phyloP scores from a whole-genome alignment of 2,888 invertebrate genomes.

The Acronicta leporina region DNA sequence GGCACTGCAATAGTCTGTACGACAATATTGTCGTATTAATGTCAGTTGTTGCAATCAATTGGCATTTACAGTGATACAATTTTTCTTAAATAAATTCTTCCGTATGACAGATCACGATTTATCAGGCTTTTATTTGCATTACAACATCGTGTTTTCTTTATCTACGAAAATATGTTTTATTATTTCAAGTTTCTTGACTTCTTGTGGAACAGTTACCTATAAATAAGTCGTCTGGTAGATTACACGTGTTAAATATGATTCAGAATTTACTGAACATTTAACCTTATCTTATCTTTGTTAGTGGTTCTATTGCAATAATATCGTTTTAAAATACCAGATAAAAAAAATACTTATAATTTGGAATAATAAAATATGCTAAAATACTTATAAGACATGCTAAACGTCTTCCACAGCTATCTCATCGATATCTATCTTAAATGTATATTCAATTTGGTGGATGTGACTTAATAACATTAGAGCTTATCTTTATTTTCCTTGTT shows the following conservation, averaged over 20 bases:
- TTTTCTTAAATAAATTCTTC: conserved; percentile 40
- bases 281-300: not conserved
- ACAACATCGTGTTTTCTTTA: conserved; percentile 29
- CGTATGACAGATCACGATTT: conserved; percentile 56
- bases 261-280: not conserved
- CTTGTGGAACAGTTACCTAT: conserved; percentile 12
- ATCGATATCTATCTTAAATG: not conserved
- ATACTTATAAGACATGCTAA: too few species aligned
- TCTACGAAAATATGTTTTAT: conserved; percentile 34
- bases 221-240: conserved; percentile 10
- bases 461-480: not conserved
- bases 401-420: too few species aligned
- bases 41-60: conserved; percentile 50
- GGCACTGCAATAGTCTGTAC: conserved; percentile 46
- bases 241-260: not conserved
- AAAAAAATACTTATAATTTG: too few species aligned
- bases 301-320: not conserved
- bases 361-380: too few species aligned
- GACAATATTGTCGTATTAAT: conserved; percentile 51
- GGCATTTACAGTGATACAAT: conserved; percentile 56
- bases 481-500: not conserved
- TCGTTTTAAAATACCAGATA: not conserved
- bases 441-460: not conserved
- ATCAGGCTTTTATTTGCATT: conserved; percentile 16
- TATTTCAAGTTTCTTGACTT: conserved; percentile 24